Evolutionary conservation across 1,140 invertebrate species (phyloP).

Genomic region (Hylaeus volcanicus): DNA sequence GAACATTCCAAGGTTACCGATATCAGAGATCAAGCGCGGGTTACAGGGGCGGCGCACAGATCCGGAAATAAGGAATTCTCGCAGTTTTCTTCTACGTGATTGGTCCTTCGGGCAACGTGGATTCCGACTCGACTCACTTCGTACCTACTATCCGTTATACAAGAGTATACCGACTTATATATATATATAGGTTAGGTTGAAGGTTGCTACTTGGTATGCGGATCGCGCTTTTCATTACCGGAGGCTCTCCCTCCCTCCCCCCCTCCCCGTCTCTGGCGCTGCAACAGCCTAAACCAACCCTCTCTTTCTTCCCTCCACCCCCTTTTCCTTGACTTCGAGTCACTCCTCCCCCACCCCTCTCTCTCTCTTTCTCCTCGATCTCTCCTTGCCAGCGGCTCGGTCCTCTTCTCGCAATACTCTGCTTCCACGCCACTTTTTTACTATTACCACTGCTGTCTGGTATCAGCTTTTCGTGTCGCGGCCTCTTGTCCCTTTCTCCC

Average conservation of each 20-base stretch:
- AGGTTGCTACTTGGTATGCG: slow-evolving; percentile 80
- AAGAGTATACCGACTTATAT: slow-evolving; percentile 66
- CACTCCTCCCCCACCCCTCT: slow-evolving; percentile 34
- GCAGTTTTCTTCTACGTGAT: slow-evolving; percentile 60
- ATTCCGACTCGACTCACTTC: slow-evolving; percentile 62
- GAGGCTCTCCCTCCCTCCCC: slow-evolving; percentile 74
- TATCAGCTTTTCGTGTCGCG: slow-evolving; percentile 31
- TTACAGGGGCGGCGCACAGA: slow-evolving; percentile 5
- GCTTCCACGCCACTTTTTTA: slow-evolving; percentile 3
- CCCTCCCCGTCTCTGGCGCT: slow-evolving; percentile 69
- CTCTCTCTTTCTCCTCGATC: too few species aligned
- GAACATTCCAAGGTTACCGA: slow-evolving; percentile 15
- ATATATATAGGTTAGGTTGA: slow-evolving; percentile 73
- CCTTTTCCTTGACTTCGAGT: slow-evolving; percentile 46
- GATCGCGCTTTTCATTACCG: slow-evolving; percentile 82
- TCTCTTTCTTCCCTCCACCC: slow-evolving; percentile 66
- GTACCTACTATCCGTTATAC: slow-evolving; percentile 70
- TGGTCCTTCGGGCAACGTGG: slow-evolving; percentile 55
- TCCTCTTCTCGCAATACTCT: slow-evolving; percentile 15
- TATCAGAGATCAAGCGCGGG: background rate
- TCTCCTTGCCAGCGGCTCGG: background rate
- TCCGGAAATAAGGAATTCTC: slow-evolving; percentile 61
- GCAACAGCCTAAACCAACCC: slow-evolving; percentile 80
- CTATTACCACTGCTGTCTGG: slow-evolving; percentile 23
- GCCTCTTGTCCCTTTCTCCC: background rate